phyloP scores from a whole-genome alignment of 2,888 invertebrate species.

The Lottia scabra region DNA sequence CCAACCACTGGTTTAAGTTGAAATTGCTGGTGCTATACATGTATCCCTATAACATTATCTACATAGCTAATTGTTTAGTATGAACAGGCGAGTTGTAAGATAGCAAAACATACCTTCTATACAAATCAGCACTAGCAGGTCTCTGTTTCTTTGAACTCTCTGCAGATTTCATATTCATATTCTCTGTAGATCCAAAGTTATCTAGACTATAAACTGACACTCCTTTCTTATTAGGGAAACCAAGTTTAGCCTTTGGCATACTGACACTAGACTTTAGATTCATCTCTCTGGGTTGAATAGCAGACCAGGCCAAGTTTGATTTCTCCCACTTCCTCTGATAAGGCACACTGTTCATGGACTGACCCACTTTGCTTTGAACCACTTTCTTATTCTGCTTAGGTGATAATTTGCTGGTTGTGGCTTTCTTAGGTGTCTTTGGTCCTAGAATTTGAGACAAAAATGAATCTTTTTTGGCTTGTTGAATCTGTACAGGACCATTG shows the following conservation, averaged over 20 bases:
- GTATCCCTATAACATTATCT: too few species aligned
- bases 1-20: too few species aligned
- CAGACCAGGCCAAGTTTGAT: conserved; percentile 58
- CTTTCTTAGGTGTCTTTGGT: conserved; percentile 5
- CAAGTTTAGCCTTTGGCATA: conserved; percentile 5
- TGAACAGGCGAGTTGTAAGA: too few species aligned
- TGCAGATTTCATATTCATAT: background rate
- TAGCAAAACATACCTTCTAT: conserved; percentile 37
- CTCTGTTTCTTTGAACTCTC: conserved; percentile 27
- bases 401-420: background rate
- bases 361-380: conserved; percentile 35
- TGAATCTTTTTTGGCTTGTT: background rate
- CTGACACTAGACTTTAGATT: conserved; percentile 46
- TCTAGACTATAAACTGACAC: conserved; percentile 21
- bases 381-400: conserved; percentile 20
- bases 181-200: conserved; percentile 17
- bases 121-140: conserved; percentile 48
- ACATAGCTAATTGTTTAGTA: too few species aligned
- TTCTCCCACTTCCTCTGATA: conserved; percentile 54
- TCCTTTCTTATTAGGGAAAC: conserved; percentile 6
- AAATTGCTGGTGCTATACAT: too few species aligned
- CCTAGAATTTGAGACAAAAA: background rate
- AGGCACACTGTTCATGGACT: conserved; percentile 38
- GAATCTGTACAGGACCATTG: conserved; percentile 23
- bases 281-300: conserved; percentile 55